Conservation (phyloP, 2,888 invertebrate species). For the Phoronis australis region DNA sequence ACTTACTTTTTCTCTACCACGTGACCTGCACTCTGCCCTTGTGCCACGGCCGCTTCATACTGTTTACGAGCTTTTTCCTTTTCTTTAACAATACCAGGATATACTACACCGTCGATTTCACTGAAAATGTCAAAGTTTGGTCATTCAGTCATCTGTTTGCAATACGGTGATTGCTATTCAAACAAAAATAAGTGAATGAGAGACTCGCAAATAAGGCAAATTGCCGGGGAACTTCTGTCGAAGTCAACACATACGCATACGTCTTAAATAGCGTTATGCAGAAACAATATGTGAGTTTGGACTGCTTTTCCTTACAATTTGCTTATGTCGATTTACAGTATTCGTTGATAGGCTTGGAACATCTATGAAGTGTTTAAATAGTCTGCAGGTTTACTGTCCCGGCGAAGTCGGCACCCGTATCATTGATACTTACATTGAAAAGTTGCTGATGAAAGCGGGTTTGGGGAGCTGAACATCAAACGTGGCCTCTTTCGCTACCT, state of each 20-base stretch:
- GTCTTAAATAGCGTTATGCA: not conserved
- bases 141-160: not conserved
- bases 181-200: too few relatives aligned
- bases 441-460: constrained; percentile 37
- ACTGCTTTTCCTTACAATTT: not conserved
- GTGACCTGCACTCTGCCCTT: constrained; percentile 35
- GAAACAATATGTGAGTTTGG: too few relatives aligned
- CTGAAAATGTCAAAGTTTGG: constrained; percentile 17
- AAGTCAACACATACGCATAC: not conserved
- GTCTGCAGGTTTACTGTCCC: too few relatives aligned
- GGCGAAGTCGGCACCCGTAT: too few relatives aligned
- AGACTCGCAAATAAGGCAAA: too few relatives aligned
- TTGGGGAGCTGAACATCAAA: constrained; percentile 66
- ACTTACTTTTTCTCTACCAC: constrained; percentile 13
- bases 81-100: constrained; percentile 33
- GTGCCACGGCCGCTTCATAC: constrained; percentile 30
- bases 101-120: constrained; percentile 28
- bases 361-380: too few relatives aligned
- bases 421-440: constrained; percentile 27
- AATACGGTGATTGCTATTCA: too few relatives aligned
- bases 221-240: not conserved
- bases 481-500: constrained; percentile 52
- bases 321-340: too few relatives aligned
- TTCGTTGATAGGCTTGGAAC: too few relatives aligned
- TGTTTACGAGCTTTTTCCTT: constrained; percentile 28